These are phyloP conservation scores for Prietella phreatophila DNA, from an alignment of 2,113 vertebrate genomes.

Conservation along the genomic window DNA sequence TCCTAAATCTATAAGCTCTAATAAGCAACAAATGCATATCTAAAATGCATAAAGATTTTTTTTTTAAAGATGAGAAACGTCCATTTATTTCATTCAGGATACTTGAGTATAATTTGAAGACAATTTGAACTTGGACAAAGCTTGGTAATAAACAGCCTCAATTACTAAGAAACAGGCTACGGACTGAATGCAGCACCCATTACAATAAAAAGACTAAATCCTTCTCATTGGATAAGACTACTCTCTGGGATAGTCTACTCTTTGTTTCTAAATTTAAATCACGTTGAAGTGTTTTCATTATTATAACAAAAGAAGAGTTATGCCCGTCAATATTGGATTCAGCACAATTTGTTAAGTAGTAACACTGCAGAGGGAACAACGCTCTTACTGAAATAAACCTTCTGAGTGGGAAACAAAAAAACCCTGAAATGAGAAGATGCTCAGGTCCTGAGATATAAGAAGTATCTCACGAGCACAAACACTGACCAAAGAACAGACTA, in stretches of 20 bases:
- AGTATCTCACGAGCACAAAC: background rate
- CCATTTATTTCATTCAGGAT: background rate
- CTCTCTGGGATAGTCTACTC: background rate
- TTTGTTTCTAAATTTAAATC: slow-evolving; percentile 23
- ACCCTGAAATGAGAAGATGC: background rate
- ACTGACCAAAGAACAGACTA: background rate
- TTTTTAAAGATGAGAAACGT: background rate
- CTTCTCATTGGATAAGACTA: background rate
- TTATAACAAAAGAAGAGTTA: background rate
- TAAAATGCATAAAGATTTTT: background rate
- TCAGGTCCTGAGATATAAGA: background rate
- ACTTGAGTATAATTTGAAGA: background rate
- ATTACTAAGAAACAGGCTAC: background rate
- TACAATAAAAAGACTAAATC: background rate
- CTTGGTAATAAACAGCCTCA: background rate
- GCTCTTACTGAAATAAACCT: slow-evolving; percentile 5
- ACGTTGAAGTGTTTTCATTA: slow-evolving; percentile 29
- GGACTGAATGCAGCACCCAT: background rate
- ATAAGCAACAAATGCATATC: background rate
- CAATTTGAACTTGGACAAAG: background rate
- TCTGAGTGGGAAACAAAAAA: background rate
- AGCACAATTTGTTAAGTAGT: background rate
- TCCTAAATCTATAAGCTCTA: background rate
- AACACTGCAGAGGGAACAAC: background rate
- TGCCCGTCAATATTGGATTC: background rate